Percentiles rank a stretch among this genome's conserved stretches.
Conservation (phyloP, 2,113 vertebrate genomes). For the Ondatra zibethicus region DNA sequence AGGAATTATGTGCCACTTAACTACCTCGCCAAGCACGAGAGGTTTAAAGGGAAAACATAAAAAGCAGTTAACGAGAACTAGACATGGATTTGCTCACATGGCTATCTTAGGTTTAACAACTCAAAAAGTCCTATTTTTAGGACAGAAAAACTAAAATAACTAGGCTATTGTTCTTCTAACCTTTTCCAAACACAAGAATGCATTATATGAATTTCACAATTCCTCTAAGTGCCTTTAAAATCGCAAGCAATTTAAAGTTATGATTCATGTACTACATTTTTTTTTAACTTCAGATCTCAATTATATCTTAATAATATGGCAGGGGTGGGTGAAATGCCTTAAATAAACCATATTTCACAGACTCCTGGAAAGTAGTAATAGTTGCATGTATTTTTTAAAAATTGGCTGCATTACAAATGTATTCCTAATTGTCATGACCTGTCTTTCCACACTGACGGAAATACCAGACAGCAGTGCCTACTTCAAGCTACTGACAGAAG, state of each 20-base stretch:
- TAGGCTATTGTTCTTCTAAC: constrained; percentile 81
- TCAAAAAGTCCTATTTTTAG: constrained; percentile 66
- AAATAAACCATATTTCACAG: constrained; percentile 88
- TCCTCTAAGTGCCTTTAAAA: constrained; percentile 88
- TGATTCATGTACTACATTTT: constrained; percentile 83
- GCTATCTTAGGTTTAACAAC: constrained; percentile 40
- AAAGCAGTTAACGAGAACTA: background rate
- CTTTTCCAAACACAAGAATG: constrained; percentile 83
- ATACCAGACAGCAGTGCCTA: constrained; percentile 80
- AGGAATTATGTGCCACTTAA: constrained; percentile 48
- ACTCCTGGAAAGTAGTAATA: constrained; percentile 86
- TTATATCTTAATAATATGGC: constrained; percentile 87
- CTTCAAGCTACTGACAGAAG: constrained; percentile 82
- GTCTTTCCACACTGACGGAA: constrained; percentile 82
- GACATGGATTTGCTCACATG: background rate
- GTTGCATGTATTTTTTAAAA: constrained; percentile 86
- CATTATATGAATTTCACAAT: constrained; percentile 87
- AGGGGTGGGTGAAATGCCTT: constrained; percentile 84
- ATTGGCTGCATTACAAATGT: constrained; percentile 85
- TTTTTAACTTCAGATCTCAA: constrained; percentile 82
- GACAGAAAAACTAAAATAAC: constrained; percentile 81
- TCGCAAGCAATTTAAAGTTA: constrained; percentile 86
- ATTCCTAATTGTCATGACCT: constrained; percentile 87
- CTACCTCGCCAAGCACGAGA: constrained; percentile 25
- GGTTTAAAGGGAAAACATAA: constrained; percentile 35